Evolutionary conservation across 2,113 vertebrate genomes (phyloP).

Genomic region (Nibea albiflora): DNA sequence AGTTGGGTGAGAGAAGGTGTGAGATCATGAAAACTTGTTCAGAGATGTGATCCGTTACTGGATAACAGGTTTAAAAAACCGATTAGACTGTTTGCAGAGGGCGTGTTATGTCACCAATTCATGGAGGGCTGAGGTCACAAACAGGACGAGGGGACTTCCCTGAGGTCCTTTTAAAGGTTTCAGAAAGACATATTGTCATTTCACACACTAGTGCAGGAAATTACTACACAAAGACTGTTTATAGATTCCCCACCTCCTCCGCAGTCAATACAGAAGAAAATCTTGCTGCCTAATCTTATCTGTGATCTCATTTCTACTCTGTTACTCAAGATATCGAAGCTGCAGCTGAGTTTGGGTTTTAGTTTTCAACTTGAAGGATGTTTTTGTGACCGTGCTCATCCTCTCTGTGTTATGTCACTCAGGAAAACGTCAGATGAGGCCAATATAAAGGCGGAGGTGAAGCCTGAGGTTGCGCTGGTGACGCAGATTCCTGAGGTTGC

Average conservation of each 20-base stretch:
- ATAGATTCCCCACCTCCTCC: background rate
- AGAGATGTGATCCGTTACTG: background rate
- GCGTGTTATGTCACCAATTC: slow-evolving; percentile 5
- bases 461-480: background rate
- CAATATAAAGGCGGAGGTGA: background rate
- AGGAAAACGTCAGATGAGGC: slow-evolving; percentile 40
- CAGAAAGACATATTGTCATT: slow-evolving; percentile 19
- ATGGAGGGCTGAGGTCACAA: background rate
- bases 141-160: slow-evolving; percentile 16
- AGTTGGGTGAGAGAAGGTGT: background rate
- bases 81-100: slow-evolving; percentile 5
- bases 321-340: background rate
- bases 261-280: background rate
- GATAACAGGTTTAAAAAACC: background rate
- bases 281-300: background rate
- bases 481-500: slow-evolving; percentile 32
- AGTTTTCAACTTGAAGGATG: background rate
- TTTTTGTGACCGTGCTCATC: background rate
- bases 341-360: background rate
- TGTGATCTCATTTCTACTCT: background rate
- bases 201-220: background rate
- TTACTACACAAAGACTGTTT: background rate
- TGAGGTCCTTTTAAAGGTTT: slow-evolving; percentile 6
- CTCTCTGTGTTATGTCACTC: slow-evolving; percentile 20
- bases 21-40: background rate